Percentiles rank a stretch among this genome's conserved stretches.
Conservation (phyloP, 2,113 vertebrate species). For the Peromyscus leucopus region DNA sequence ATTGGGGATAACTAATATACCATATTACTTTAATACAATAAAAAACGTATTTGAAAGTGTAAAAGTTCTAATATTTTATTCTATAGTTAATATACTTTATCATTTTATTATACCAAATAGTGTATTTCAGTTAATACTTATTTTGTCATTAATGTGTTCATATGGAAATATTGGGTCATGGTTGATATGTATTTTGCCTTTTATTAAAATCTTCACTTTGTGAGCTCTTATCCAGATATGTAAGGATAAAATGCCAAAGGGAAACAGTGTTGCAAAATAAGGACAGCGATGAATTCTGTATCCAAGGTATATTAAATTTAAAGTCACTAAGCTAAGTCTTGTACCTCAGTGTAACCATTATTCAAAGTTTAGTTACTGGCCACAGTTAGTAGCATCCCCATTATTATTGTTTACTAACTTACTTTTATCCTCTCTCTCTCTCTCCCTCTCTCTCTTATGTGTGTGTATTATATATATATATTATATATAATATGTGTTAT, state of each 20-base stretch:
- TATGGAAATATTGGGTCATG: no score
- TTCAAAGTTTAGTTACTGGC: neutral
- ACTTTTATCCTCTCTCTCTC: neutral
- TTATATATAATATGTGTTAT: no score
- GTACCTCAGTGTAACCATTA: neutral
- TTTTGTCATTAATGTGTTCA: neutral
- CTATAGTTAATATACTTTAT: neutral
- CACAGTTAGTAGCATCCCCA: neutral
- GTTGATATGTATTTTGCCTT: neutral
- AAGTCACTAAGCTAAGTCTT: neutral
- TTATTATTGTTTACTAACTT: conserved; percentile 30
- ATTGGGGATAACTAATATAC: neutral
- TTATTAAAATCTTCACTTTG: neutral
- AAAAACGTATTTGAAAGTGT: no score
- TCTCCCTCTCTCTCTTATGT: no score
- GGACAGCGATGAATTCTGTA: neutral
- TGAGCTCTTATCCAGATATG: neutral
- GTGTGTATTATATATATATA: no score
- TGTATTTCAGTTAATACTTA: neutral
- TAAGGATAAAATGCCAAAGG: neutral
- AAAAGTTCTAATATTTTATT: neutral
- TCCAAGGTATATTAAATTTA: neutral
- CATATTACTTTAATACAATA: neutral
- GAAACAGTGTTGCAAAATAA: neutral
- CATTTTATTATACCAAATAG: neutral